Conservation (phyloP, 2,888 invertebrate genomes). For the Atrina japonica region DNA sequence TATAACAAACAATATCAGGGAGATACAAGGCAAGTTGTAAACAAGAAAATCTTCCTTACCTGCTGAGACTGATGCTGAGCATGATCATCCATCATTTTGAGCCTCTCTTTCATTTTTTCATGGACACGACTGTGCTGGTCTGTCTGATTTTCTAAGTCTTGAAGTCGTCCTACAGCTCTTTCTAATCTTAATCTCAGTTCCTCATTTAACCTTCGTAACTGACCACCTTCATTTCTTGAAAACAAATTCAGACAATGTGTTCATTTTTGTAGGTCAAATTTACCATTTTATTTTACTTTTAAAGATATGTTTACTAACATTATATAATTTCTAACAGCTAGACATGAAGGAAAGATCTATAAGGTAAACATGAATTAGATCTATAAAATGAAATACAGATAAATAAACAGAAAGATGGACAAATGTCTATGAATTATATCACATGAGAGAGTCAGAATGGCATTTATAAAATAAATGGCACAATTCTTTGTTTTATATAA, state of each 20-base stretch:
- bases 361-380: too few species aligned
- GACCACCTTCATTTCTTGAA: constrained; percentile 62
- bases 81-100: constrained; percentile 76
- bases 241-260: constrained; percentile 1
- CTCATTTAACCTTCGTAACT: constrained; percentile 65
- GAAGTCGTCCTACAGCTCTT: constrained; percentile 57
- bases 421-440: too few species aligned
- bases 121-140: constrained; percentile 75
- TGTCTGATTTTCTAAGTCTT: constrained; percentile 73
- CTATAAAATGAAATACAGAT: too few species aligned
- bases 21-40: too few species aligned
- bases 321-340: neutral
- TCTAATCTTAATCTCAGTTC: constrained; percentile 66
- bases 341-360: too few species aligned
- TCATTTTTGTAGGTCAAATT: constrained; percentile 10
- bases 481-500: too few species aligned
- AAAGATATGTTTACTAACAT: neutral
- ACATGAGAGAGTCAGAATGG: too few species aligned
- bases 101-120: constrained; percentile 76
- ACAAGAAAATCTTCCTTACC: constrained; percentile 57
- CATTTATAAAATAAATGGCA: too few species aligned
- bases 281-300: too few species aligned
- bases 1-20: too few species aligned
- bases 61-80: constrained; percentile 72
- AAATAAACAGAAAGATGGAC: too few species aligned